A percentile compares a stretch with the other conserved stretches of the same genome.
These are phyloP conservation scores for Paramuricea clavata DNA, from an alignment of 92 coral and sea anemone species.

Conservation along the genomic window DNA sequence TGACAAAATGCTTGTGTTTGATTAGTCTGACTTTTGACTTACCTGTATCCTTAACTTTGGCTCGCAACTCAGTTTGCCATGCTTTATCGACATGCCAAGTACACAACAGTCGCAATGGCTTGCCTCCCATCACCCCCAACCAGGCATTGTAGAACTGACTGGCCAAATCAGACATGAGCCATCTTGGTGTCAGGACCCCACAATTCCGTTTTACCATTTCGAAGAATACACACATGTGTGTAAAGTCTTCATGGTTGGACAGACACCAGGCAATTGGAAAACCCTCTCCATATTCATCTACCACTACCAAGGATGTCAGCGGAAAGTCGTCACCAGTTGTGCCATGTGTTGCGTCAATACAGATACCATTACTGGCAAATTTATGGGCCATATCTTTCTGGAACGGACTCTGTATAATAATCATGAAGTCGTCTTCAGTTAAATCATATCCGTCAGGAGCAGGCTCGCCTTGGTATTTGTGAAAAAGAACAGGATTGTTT, in stretches of 20 bases:
- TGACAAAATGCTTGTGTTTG: no score
- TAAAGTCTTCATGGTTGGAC: conserved; percentile 66
- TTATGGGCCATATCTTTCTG: conserved; percentile 64
- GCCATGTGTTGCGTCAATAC: conserved; percentile 72
- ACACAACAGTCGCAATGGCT: conserved; percentile 48
- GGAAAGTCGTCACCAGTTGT: conserved; percentile 71
- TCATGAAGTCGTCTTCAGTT: conserved; percentile 55
- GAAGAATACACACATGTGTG: conserved; percentile 53
- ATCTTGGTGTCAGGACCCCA: conserved; percentile 43
- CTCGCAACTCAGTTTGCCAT: conserved; percentile 57
- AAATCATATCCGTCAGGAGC: conserved; percentile 46
- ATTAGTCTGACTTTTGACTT: no score
- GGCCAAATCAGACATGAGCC: conserved; percentile 68
- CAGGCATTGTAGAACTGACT: conserved; percentile 69
- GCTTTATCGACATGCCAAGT: conserved; percentile 78
- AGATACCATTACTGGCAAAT: conserved; percentile 59
- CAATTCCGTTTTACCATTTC: conserved; percentile 46
- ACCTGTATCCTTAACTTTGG: conserved; percentile 24
- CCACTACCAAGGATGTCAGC: conserved; percentile 61
- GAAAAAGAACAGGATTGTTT: conserved; percentile 62
- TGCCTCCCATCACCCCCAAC: conserved; percentile 58
- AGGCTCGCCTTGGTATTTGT: conserved; percentile 64
- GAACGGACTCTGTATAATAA: conserved; percentile 51
- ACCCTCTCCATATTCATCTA: conserved; percentile 73
- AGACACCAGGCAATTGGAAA: conserved; percentile 72